These are phyloP conservation scores for Limosa lapponica DNA, from an alignment of 2,797 vertebrate species.

Conservation along the genomic window DNA sequence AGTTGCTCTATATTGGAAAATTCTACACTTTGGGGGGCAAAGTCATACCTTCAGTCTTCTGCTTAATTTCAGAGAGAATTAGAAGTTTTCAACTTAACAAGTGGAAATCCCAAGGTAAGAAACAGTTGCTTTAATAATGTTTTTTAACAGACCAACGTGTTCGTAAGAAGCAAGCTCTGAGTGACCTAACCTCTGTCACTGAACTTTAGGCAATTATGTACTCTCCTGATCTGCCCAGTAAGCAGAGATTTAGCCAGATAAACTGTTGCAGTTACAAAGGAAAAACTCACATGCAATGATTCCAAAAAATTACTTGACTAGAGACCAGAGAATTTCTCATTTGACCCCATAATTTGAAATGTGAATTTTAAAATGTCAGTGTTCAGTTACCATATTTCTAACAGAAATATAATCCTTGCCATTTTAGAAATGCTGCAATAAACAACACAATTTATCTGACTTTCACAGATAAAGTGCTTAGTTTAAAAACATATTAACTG, in stretches of 20 bases:
- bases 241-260: conserved; percentile 16
- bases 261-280: background rate
- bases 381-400: background rate
- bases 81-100: background rate
- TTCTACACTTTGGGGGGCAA: background rate
- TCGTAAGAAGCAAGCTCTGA: background rate
- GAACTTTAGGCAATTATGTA: conserved; percentile 16
- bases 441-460: background rate
- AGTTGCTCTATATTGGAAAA: background rate
- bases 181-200: background rate
- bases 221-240: background rate
- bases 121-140: background rate
- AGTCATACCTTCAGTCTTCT: background rate
- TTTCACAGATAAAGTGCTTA: background rate
- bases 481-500: background rate
- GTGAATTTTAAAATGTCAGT: background rate
- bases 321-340: background rate
- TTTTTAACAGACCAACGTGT: background rate
- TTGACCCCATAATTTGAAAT: background rate
- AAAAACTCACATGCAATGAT: background rate
- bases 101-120: background rate
- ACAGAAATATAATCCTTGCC: background rate
- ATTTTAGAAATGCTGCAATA: background rate
- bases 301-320: background rate
- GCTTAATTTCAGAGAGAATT: background rate